Conservation (phyloP, 2,113 vertebrate species). For the Phalacrocorax carbo region DNA sequence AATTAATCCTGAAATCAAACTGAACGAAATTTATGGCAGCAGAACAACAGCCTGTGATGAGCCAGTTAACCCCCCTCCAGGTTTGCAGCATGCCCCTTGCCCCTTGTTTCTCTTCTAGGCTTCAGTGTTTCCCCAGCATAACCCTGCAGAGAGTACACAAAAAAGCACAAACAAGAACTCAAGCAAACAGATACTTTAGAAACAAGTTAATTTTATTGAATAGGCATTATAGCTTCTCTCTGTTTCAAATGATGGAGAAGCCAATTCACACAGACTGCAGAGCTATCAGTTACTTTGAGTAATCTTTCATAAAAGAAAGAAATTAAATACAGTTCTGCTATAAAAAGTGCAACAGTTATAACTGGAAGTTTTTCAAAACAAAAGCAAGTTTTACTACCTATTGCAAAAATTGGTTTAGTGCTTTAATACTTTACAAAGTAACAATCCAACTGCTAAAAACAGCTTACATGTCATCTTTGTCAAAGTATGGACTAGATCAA, state of each 20-base stretch:
- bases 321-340: conserved; percentile 76
- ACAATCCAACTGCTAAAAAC: conserved; percentile 66
- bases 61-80: background rate
- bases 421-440: conserved; percentile 75
- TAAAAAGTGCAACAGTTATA: conserved; percentile 76
- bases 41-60: background rate
- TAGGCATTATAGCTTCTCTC: conserved; percentile 71
- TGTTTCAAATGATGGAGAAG: conserved; percentile 72
- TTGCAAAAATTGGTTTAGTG: conserved; percentile 77
- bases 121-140: background rate
- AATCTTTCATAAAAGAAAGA: conserved; percentile 82
- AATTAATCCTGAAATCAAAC: background rate
- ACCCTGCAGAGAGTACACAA: background rate
- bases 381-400: conserved; percentile 76
- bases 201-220: conserved; percentile 78
- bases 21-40: background rate
- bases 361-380: conserved; percentile 74
- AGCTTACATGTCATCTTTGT: conserved; percentile 64
- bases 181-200: conserved; percentile 60
- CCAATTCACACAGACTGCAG: conserved; percentile 73
- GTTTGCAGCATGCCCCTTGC: background rate
- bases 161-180: conserved; percentile 7
- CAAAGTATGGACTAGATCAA: conserved; percentile 52
- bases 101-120: background rate
- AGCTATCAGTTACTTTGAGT: conserved; percentile 74